Conservation (phyloP, 2,113 vertebrate genomes). For the Oryzias melastigma region DNA sequence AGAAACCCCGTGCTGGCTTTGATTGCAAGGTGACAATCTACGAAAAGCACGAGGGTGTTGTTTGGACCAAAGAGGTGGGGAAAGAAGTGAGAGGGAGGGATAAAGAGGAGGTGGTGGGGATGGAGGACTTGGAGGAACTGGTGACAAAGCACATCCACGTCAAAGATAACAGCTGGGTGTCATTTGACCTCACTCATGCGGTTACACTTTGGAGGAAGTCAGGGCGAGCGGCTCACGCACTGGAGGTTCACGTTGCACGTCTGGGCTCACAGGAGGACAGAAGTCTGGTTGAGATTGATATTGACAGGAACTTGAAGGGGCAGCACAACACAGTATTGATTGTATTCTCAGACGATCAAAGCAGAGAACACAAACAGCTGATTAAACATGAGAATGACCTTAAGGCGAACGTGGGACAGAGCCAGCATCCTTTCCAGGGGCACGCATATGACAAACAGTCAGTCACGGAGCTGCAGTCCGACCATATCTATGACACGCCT, state of each 20-base stretch:
- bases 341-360: conserved; percentile 91
- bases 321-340: conserved; percentile 87
- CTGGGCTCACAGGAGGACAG: conserved; percentile 38
- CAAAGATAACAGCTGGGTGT: conserved; percentile 88
- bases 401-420: conserved; percentile 61
- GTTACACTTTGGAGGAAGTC: conserved; percentile 82
- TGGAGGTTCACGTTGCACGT: conserved; percentile 87
- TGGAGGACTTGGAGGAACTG: conserved; percentile 76
- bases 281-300: conserved; percentile 72
- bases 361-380: conserved; percentile 79
- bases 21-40: conserved; percentile 88
- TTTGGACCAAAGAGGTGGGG: conserved; percentile 58
- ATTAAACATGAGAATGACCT: conserved; percentile 79
- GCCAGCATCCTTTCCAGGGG: conserved; percentile 39
- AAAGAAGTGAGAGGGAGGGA: conserved; percentile 50
- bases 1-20: conserved; percentile 70
- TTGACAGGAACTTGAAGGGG: conserved; percentile 79
- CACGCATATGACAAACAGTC: conserved; percentile 69
- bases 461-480: conserved; percentile 84
- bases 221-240: conserved; percentile 75
- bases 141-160: conserved; percentile 82
- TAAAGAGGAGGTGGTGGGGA: conserved; percentile 56
- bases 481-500: conserved; percentile 86
- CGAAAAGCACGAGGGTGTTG: conserved; percentile 67
- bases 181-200: conserved; percentile 88